phyloP scores from a whole-genome alignment of 2,888 invertebrate species.

The Oithona nana region DNA sequence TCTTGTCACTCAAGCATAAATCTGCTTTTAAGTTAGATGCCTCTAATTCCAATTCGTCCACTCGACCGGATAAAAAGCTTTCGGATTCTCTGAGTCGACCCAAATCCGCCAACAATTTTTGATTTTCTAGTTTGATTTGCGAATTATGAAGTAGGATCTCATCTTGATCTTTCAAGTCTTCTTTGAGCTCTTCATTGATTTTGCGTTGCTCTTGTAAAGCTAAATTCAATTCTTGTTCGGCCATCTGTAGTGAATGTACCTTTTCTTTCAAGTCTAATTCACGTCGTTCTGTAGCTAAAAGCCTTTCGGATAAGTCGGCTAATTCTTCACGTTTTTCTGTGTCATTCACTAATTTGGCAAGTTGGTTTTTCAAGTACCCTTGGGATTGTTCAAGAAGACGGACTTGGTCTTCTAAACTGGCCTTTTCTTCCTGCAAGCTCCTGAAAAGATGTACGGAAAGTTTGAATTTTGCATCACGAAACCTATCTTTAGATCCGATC shows the following conservation, averaged over 20 bases:
- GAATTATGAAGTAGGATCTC: not conserved
- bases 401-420: not conserved
- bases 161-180: conserved; percentile 6
- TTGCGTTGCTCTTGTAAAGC: not conserved
- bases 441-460: no score
- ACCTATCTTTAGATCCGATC: no score
- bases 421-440: not conserved
- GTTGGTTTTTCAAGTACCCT: not conserved
- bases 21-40: not conserved
- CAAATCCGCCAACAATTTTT: not conserved
- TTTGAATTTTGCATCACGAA: no score
- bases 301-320: not conserved
- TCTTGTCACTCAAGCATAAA: not conserved
- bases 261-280: conserved; percentile 5
- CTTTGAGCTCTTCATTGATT: not conserved
- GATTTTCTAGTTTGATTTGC: not conserved
- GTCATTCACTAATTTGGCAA: not conserved
- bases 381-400: not conserved
- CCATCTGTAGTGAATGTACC: not conserved
- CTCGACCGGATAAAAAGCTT: not conserved
- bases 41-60: not conserved
- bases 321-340: not conserved
- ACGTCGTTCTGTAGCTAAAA: not conserved
- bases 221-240: conserved; percentile 1
- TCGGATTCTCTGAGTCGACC: not conserved